Percentiles rank a stretch among this genome's conserved stretches.
Evolutionary conservation across 2,888 invertebrate species (phyloP).

Genomic region (Pantelozetes paolii): DNA sequence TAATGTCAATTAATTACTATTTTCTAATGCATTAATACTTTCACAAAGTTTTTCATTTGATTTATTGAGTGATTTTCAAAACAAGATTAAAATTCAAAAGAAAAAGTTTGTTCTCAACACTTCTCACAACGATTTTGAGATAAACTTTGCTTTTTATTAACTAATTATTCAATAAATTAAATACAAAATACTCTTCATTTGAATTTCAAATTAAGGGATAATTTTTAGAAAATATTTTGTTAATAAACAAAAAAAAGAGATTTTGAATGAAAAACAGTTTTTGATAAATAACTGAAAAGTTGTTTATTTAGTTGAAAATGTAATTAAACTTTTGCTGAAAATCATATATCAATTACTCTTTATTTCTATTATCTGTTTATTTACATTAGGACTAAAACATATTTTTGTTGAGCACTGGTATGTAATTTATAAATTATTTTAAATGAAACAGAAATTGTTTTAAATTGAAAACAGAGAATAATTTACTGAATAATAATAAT

Average conservation of each 20-base stretch:
- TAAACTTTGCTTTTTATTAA: neutral
- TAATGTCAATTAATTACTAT: neutral
- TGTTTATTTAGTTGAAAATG: neutral
- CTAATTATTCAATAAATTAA: no score
- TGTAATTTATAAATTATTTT: conserved; percentile 5
- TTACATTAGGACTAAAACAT: neutral
- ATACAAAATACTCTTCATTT: no score
- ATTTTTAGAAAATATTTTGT: no score
- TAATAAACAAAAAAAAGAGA: neutral
- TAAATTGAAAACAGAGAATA: no score
- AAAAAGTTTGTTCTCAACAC: neutral
- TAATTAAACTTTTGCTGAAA: neutral
- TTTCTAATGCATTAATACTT: neutral
- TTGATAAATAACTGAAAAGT: neutral
- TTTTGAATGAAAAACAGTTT: neutral
- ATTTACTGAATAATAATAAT: no score
- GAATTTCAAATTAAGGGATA: no score
- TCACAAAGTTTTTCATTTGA: neutral
- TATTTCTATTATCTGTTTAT: neutral
- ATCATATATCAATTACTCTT: neutral
- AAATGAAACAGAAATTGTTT: neutral
- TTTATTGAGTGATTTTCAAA: neutral
- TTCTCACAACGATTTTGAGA: neutral
- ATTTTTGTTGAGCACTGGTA: neutral
- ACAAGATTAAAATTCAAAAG: no score